Base-by-base conservation (phyloP, 2,113 vertebrate species). In the Acrocephalus kingi region DNA sequence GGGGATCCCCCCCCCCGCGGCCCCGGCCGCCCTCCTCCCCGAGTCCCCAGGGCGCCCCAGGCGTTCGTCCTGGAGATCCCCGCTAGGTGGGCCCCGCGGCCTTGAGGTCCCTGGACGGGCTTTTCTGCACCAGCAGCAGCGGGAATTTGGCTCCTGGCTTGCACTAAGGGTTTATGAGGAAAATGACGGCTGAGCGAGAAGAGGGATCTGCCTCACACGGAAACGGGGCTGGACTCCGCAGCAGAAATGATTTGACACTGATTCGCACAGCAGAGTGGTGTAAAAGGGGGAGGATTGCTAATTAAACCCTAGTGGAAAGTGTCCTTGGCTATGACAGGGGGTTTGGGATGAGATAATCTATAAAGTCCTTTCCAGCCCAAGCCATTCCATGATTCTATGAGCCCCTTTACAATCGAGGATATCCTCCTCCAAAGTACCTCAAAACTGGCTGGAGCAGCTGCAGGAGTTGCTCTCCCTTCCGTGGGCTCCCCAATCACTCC, bases 161-260 rank as follows among this genome's bases (percentile, higher is more conserved):
- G 25, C 20, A 0, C 4, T 24, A 13, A 0, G 25, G 12, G 16
- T 25, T 64, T 22, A 3, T 13, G 22, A 9, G 37, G 4, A 15
- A 27, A 71, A 55, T 0, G 7, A 49, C 11, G 11, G n/a, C 33
- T 11, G 4, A 48, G 48, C 9, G 49, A 37, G 43, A 28, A 46
- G 33, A 5, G 15, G 37, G 31, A 16, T 15, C 52, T 76, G 31
- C 23, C 13, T 43, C 24, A 17, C 7, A 2, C 2, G 9, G 78
- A 67, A 37, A 15, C 3, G 7, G 23, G 19, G 25, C 56, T 67
- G 52, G 30, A 89, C 22, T 16, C 22, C 6, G 25, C 48, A 8
- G 43, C 25, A 35, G 55, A 33, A 54, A 37, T 6, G 0, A 23
- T 52, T 46, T 41, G 17, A 30, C 15, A 39, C 46, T 27, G 27